These are phyloP conservation scores for Sanderia malayensis DNA, from an alignment of 30 jellyfish, hydroid and myxozoan species.

Conservation along the genomic window DNA sequence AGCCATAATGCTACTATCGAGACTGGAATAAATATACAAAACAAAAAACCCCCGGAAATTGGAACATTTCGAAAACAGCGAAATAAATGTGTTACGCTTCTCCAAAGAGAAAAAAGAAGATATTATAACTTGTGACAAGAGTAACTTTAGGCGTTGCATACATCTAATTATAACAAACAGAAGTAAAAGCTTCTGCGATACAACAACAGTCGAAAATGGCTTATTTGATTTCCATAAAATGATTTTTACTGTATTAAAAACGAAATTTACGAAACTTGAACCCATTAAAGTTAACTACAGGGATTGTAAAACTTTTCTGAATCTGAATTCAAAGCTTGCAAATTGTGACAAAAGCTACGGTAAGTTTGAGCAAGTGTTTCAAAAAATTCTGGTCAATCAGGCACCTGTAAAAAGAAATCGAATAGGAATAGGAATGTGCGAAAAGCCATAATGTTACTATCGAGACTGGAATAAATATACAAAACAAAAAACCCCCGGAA, in stretches of 20 bases:
- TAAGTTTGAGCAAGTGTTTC: background rate
- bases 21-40: slow-evolving; percentile 13
- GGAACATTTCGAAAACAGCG: slow-evolving; percentile 2
- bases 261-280: slow-evolving; percentile 1
- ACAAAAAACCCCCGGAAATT: slow-evolving; percentile 3
- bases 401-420: slow-evolving; percentile 5
- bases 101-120: background rate
- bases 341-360: slow-evolving; percentile 4
- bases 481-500: slow-evolving; percentile 5
- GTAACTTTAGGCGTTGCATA: slow-evolving; percentile 9
- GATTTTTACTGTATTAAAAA: slow-evolving; percentile 22
- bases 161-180: slow-evolving; percentile 14
- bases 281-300: slow-evolving; percentile 2
- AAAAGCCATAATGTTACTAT: slow-evolving; percentile 14
- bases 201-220: slow-evolving; percentile 31
- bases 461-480: slow-evolving; percentile 16
- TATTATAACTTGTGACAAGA: slow-evolving; percentile 21
- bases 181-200: slow-evolving; percentile 2
- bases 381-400: background rate
- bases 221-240: slow-evolving; percentile 11
- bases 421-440: background rate
- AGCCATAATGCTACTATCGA: slow-evolving; percentile 18
- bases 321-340: background rate
- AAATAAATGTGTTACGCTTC: slow-evolving; percentile 10
- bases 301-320: background rate